Conservation (phyloP, 2,888 invertebrate genomes). For the Agrenia bidenticulata region DNA sequence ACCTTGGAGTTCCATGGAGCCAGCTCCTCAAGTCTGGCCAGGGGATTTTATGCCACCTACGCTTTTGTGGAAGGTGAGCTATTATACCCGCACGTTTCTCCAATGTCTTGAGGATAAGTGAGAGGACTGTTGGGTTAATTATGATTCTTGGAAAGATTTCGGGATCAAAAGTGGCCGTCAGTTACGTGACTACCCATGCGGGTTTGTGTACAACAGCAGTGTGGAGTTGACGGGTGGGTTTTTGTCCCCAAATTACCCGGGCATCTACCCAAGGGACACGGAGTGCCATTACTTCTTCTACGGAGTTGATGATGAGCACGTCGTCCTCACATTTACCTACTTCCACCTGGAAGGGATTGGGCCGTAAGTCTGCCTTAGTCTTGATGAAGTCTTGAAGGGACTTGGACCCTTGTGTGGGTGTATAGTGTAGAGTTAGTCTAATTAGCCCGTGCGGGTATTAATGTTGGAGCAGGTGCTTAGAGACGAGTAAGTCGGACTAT, state of each 20-base stretch:
- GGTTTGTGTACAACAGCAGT: conserved; percentile 84
- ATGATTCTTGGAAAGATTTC: conserved; percentile 67
- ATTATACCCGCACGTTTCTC: not conserved
- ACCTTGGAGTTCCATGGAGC: conserved; percentile 81
- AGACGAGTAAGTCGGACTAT: conserved; percentile 66
- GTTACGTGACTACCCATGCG: conserved; percentile 73
- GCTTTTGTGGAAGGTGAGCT: conserved; percentile 80
- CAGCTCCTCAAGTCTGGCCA: conserved; percentile 73
- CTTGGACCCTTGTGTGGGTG: no score
- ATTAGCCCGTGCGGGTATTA: no score
- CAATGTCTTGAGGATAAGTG: not conserved
- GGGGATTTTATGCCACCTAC: conserved; percentile 85
- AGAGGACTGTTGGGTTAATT: not conserved
- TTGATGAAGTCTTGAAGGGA: no score
- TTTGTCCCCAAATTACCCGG: conserved; percentile 82
- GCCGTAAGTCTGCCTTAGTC: conserved; percentile 67
- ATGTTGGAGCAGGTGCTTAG: not conserved
- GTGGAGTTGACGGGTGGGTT: conserved; percentile 69
- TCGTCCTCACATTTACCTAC: conserved; percentile 81
- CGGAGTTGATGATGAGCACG: conserved; percentile 73
- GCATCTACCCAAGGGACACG: conserved; percentile 82
- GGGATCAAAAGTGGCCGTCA: conserved; percentile 82
- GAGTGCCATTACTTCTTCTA: conserved; percentile 90
- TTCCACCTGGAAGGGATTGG: conserved; percentile 89
- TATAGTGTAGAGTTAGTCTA: no score